Base-by-base conservation (phyloP, 2,113 vertebrate species). In the Camelus bactrianus region DNA sequence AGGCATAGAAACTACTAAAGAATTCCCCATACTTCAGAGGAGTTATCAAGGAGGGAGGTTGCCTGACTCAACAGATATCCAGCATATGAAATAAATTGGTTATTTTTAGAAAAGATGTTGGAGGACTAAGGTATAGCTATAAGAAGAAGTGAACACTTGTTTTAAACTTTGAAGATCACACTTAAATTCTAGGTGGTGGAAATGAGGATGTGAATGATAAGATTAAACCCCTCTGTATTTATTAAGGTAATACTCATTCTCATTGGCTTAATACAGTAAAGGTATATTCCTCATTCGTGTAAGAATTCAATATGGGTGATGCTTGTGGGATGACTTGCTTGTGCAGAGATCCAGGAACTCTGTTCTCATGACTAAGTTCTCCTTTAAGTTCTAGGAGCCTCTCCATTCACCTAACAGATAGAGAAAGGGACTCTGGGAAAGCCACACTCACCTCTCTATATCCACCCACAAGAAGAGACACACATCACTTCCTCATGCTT, bases 121-220 rank as follows among this genome's bases (percentile, higher is more conserved):
- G 46, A 92, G 24, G 38, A 80, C 4, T 42, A 75, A 89, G 42
- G 12, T 10, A 6, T 6, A 48, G 83, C 32, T 48, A 13, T 56
- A 48, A 90, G 26, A 65, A 80, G 56, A 81, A 75, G 35, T 22
- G 28, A 82, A 75, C 17, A 52, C 8, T 73, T 84, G 22, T 60
- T 96, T 93, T 81, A 90, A 87, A 80, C 6, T 48, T 81, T 60
- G 60, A 85, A 65, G 10, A 46, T 64, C 69, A 65, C 22, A n/a
- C 1, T 48, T 20, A 38, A 28, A 28, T 52, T 58, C 26, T 46
- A 60, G 38, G 54, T 5, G 8, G 73, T 54, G 5, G 38, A 83
- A 84, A 35, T 69, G 17, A 77, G 35, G 3, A 8, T 77, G 3
- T 79, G 42, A 30, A 17, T 6, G 5, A 48, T 30, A 89, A 73